Evolutionary conservation across 2,888 invertebrate species (phyloP), one percentile per base, ranked within the genome.

Genomic region (Zygothrica quintamaculata): DNA sequence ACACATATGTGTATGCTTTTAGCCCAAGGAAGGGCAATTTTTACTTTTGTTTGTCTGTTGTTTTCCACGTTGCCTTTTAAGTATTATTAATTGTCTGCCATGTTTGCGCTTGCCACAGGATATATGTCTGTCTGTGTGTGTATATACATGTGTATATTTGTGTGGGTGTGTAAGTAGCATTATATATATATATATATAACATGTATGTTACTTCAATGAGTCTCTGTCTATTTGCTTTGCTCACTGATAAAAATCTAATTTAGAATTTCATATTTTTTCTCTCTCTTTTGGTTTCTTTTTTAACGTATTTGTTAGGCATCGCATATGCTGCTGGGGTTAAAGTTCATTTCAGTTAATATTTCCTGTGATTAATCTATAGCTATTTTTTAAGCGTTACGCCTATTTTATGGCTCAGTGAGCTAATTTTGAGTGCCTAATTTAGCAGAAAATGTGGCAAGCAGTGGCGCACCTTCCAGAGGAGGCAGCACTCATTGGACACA

Each of bases 1-100:
- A 31, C 43, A 46, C 29, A 34, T 16, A 46, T 15, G 26, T 42
- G 15, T 33, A 12, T 40, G 12, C 18, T 22, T 52, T 47, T 52
- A 13, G 34, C 37, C 47, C 51, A 9, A 25, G 37, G 48, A 44
- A 31, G 12, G 22, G 31, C 40, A 47, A 37, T 16, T 42, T 39
- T 52, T 60, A n/a, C 13, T 13, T 29, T 15, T 26, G 26, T 42
- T 51, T 18, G 16, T 33, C 34, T 57, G 33, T 36, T 59, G 55
- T 47, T 57, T 33, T 72, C 11, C 53, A 58, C 60, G 51, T 68
- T 82, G 70, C 77, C 75, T 71, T 85, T 87, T 87, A 86, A 84
- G 84, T 72, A 84, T 87, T 87, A 86, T 87, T 87, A 84, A 84
- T 84, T 87, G 84, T 85, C 72, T 87, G 69, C 71, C 86, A 67